Evolutionary conservation across 2,113 vertebrate genomes (phyloP), one percentile per base, ranked within the genome.

Genomic region (Ophthalmotilapia sp.): DNA sequence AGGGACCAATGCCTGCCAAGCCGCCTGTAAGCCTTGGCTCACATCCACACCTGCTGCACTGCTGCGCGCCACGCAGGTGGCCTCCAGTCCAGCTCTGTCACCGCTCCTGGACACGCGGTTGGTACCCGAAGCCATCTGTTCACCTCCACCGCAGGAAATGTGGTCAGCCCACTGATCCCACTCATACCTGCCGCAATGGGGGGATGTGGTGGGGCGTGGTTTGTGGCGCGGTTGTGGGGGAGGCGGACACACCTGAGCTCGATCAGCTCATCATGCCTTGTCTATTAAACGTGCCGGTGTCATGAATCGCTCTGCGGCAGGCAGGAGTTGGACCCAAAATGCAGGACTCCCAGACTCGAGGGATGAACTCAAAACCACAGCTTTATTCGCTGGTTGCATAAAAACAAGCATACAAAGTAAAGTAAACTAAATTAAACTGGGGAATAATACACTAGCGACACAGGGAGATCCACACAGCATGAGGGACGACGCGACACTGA

Each of bases 401-500:
- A 26, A 26, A 26, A 26, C 26, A 26, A 26, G 26, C 26, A 26
- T 26, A 3, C 23, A 26, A 26, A 26, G 23, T 26, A 26, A 26
- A 26, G n/a, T n/a, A n/a, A n/a, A n/a, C 23, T 26, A 26, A 26
- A 26, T 26, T 26, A 26, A 26, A 26, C 23, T 26, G 23, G 23
- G 23, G 23, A 26, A 3, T 26, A 26, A 3, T 26, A 26, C 23
- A 26, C 23, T 26, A 26, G 23, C 3, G 23, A 26, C 23, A 26
- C 23, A 26, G 23, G 23, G 23, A 3, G 23, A 1, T 3, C 23
- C 23, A 26, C 23, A 26, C 23, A 26, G 29, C 29, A 31, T 31
- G 31, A 31, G 31, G 6, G 31, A 31, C 0, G 0, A 31, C 31
- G 0, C 6, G 0, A 29, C 5, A 29, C 4, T 29, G 29, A 29